A percentile compares a stretch with the other conserved stretches of the same genome.
Conservation (phyloP, 2,888 invertebrate species). For the Mantis religiosa region DNA sequence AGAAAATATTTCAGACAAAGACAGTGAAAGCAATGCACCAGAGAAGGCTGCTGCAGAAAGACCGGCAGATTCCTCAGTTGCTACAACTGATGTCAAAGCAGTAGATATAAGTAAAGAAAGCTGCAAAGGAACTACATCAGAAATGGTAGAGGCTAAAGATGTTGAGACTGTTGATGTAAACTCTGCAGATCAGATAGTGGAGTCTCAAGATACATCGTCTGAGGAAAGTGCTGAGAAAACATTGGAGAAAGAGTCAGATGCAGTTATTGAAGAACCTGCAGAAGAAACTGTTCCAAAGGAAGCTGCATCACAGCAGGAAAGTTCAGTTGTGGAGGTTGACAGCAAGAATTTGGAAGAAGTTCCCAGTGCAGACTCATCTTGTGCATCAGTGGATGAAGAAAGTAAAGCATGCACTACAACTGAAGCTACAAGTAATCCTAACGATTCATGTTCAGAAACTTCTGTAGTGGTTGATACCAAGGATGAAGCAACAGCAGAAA, state of each 20-base stretch:
- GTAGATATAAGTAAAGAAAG: not conserved
- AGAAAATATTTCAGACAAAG: not conserved
- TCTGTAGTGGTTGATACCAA: not conserved
- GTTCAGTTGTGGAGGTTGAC: not conserved
- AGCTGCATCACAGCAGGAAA: not conserved
- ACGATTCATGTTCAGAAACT: not conserved
- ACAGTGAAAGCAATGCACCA: not conserved
- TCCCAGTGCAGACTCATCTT: not conserved
- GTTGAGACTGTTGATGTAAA: not conserved
- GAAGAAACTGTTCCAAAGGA: not conserved
- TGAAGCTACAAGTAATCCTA: not conserved
- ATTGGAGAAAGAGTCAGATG: not conserved
- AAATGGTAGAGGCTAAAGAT: not conserved
- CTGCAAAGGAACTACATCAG: not conserved
- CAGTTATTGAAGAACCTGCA: not conserved
- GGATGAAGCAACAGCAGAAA: not conserved
- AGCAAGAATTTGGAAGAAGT: not conserved
- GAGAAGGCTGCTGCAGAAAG: not conserved
- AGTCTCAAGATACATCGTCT: not conserved
- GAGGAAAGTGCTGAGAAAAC: not conserved
- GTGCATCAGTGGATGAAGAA: not conserved
- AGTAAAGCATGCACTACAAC: not conserved
- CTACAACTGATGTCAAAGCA: not conserved
- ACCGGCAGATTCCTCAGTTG: not conserved
- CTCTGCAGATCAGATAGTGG: not conserved